Conservation (phyloP, 1,140 invertebrate species). For the Drosophila yakuba region DNA sequence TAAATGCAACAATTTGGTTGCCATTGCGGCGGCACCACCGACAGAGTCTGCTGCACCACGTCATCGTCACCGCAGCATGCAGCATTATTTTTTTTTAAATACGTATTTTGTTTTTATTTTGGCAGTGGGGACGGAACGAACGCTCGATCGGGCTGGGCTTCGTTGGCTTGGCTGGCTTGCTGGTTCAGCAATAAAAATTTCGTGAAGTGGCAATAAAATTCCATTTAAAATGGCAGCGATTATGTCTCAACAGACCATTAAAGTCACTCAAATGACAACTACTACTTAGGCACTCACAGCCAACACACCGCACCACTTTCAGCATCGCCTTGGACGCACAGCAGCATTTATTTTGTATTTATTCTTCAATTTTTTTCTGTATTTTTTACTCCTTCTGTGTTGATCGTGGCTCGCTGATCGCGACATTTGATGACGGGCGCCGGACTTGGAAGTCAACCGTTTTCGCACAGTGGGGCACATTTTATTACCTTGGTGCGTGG, state of each 20-base stretch:
- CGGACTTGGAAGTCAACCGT: constrained; percentile 25
- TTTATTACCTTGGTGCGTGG: constrained; percentile 36
- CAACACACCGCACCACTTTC: constrained; percentile 45
- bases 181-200: constrained; percentile 77
- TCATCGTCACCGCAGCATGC: constrained; percentile 74
- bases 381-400: constrained; percentile 47
- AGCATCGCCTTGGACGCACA: constrained; percentile 42
- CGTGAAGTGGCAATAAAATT: constrained; percentile 84
- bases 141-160: background rate
- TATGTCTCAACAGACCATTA: constrained; percentile 85
- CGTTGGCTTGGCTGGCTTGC: constrained; percentile 17
- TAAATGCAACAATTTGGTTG: constrained; percentile 83
- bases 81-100: constrained; percentile 46
- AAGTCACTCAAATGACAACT: constrained; percentile 85
- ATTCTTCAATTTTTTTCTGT: background rate
- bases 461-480: constrained; percentile 67
- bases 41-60: constrained; percentile 31
- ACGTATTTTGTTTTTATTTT: constrained; percentile 50
- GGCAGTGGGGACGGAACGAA: constrained; percentile 6
- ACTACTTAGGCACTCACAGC: constrained; percentile 79
- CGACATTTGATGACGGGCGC: constrained; percentile 76
- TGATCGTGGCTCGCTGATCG: constrained; percentile 63
- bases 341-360: constrained; percentile 38
- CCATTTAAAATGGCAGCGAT: constrained; percentile 85
- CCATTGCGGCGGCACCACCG: constrained; percentile 57